Conservation (phyloP, 2,888 invertebrate species). For the Pseudococcus viburni region DNA sequence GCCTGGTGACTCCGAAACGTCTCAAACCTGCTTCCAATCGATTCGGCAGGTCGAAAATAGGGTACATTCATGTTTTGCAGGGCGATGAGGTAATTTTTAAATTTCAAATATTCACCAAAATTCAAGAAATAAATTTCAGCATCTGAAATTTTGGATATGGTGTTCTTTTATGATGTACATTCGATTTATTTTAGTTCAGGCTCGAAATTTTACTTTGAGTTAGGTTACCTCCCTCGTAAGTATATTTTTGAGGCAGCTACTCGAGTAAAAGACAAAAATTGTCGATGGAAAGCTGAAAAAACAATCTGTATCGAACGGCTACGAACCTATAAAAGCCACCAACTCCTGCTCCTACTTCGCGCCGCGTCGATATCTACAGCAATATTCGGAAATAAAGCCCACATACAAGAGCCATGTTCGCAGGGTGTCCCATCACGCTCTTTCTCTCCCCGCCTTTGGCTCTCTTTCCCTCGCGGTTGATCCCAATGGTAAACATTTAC, state of each 20-base stretch:
- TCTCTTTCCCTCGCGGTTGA: constrained; percentile 5
- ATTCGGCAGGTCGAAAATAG: no score
- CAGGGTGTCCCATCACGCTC: background rate
- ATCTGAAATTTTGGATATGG: no score
- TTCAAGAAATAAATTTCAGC: no score
- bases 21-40: no score
- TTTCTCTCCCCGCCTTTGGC: background rate
- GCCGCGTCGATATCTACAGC: background rate
- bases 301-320: constrained; percentile 12
- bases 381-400: constrained; percentile 23
- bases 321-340: background rate
- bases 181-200: no score
- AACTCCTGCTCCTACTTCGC: background rate
- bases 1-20: no score
- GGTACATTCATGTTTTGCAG: no score
- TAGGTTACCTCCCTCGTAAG: no score
- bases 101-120: no score
- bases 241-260: background rate
- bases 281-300: constrained; percentile 2
- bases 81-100: no score
- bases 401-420: constrained; percentile 20
- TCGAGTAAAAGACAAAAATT: background rate
- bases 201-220: no score
- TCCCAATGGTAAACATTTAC: constrained; percentile 54
- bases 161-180: no score